A percentile compares a stretch with the other conserved stretches of the same genome.
Evolutionary conservation across 2,888 invertebrate species (phyloP).

Genomic region (Fragum whitleyi): DNA sequence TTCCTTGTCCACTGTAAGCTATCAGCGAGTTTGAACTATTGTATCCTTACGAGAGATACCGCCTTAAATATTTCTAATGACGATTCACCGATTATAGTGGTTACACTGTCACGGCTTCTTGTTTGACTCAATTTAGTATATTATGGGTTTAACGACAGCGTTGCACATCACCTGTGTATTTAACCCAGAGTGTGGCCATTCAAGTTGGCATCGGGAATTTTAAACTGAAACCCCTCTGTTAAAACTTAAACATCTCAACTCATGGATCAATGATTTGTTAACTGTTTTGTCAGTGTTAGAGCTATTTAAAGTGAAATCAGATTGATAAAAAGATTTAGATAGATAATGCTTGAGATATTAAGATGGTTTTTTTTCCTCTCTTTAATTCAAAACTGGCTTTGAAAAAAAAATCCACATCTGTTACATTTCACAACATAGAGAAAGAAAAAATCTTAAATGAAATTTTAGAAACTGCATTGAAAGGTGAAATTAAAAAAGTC

Average conservation of each 20-base stretch:
- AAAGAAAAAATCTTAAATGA: too few relatives aligned
- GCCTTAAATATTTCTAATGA: conserved; percentile 28
- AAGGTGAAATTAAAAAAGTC: too few relatives aligned
- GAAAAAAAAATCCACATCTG: too few relatives aligned
- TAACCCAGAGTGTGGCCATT: neutral
- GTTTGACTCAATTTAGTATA: conserved; percentile 18
- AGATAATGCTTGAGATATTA: conserved; percentile 7
- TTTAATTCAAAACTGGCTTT: neutral
- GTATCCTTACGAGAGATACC: conserved; percentile 17
- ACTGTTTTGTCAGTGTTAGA: conserved; percentile 13
- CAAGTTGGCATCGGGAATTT: conserved; percentile 14
- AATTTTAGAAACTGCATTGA: too few relatives aligned
- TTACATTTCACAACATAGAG: too few relatives aligned
- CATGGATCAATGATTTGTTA: conserved; percentile 23
- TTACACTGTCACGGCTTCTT: conserved; percentile 18
- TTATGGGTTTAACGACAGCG: conserved; percentile 16
- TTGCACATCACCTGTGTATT: conserved; percentile 30
- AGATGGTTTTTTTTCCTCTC: too few relatives aligned
- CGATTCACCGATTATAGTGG: conserved; percentile 16
- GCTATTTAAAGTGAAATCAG: conserved; percentile 19
- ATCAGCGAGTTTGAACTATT: conserved; percentile 27
- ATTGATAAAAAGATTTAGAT: conserved; percentile 20
- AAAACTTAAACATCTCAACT: neutral
- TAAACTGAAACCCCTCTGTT: conserved; percentile 28
- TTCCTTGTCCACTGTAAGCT: conserved; percentile 23